Evolutionary conservation across 1,140 invertebrate genomes (phyloP), one percentile per base, ranked within the genome.

Genomic region (Belonocnema kinseyi): DNA sequence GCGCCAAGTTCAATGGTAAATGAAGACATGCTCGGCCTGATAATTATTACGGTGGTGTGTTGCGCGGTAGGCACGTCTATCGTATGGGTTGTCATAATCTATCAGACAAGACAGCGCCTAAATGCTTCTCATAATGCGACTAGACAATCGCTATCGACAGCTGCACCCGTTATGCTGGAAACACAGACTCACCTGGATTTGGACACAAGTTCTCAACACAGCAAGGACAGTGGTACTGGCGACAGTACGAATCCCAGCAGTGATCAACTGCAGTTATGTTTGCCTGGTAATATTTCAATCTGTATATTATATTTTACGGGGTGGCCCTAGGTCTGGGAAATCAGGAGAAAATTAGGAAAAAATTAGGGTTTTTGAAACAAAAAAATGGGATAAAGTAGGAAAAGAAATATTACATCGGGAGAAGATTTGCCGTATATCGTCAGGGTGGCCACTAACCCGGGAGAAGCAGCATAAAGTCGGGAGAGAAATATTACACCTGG

Each of bases 1-100:
- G 89, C 86, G 13, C 86, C 90, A 50, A 85, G 87, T 80, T 89
- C 90, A 21, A 81, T 90, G 19, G 85, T 91, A 3, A 93, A 92
- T 80, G 94, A 95, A 84, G 93, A 97, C 79, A 95, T 97, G 85
- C 93, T 96, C 56, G 96, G 96, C 56, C 95, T 98, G 76, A 96
- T 98, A 81, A 95, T 97, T 81, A 97, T 98, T 75, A 96, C 96
- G 3, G 95, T 98, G 0, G 96, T 98, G 33, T 96, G 96, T 88
- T 97, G 97, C 88, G 95, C 97, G 50, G 96, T 98, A 17, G 94
- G 95, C 6, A 98, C 97, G 5, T 98, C 97, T 0, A 93, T 97
- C 13, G 94, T 98, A 40, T 98, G 97, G 97, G 96, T 98, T 13
- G 94, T 97, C 8, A 96, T 98, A 76, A 98, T 98, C 83, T 98